Percentiles rank a stretch among this genome's conserved stretches.
Conservation (phyloP, 1,140 invertebrate species). For the Samia ricini region DNA sequence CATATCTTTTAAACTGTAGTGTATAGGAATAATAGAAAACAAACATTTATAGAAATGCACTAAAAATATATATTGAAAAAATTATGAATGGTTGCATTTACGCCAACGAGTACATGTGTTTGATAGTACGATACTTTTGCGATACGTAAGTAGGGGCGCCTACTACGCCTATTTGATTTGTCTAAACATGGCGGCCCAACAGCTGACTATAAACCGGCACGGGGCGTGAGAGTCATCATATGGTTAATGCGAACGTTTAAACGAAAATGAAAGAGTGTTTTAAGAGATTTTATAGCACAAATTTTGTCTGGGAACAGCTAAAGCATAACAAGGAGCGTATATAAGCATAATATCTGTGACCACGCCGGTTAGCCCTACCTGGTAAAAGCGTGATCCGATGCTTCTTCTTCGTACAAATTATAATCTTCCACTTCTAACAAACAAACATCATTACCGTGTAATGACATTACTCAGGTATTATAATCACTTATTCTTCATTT, state of each 20-base stretch:
- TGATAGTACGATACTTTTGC: constrained; percentile 38
- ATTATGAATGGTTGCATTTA: constrained; percentile 40
- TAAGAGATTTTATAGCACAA: background rate
- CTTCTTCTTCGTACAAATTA: constrained; percentile 75
- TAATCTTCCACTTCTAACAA: constrained; percentile 75
- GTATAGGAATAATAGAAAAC: background rate
- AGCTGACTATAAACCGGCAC: constrained; percentile 77
- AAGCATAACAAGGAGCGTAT: background rate
- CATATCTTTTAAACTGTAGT: background rate
- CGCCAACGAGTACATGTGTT: constrained; percentile 44
- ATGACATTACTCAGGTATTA: constrained; percentile 71
- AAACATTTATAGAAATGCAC: background rate
- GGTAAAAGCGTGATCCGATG: constrained; percentile 73
- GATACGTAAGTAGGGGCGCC: constrained; percentile 42
- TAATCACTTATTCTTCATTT: constrained; percentile 54
- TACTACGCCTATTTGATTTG: constrained; percentile 74
- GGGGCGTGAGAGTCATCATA: constrained; percentile 60
- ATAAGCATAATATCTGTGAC: constrained; percentile 26
- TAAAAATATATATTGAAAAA: constrained; percentile 11
- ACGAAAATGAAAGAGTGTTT: background rate
- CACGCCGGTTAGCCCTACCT: constrained; percentile 73
- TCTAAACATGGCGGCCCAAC: constrained; percentile 78
- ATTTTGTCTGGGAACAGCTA: background rate
- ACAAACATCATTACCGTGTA: constrained; percentile 76
- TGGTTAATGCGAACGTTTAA: constrained; percentile 29